phyloP scores from a whole-genome alignment of 2,797 vertebrate genomes.

The Gymnodraco acuticeps region DNA sequence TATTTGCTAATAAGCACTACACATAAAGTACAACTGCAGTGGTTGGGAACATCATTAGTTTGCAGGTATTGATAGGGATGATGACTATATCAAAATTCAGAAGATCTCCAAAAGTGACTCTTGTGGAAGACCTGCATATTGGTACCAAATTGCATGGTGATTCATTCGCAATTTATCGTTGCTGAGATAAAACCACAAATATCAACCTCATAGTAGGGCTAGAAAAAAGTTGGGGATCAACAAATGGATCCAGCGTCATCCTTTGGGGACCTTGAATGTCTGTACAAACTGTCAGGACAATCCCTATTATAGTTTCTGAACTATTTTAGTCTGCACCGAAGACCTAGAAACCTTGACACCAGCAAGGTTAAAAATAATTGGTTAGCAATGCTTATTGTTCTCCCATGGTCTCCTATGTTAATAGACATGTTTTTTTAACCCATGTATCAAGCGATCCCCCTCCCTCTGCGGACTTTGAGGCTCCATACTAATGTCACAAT shows the following conservation, averaged over 20 bases:
- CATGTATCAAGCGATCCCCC: neutral
- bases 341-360: neutral
- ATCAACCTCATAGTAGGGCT: no score
- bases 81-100: neutral
- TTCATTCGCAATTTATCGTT: no score
- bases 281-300: neutral
- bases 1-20: neutral
- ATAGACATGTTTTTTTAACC: constrained; percentile 6
- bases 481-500: constrained; percentile 10
- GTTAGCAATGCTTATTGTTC: constrained; percentile 13
- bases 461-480: constrained; percentile 4
- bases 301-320: neutral
- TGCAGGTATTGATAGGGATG: neutral
- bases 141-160: no score
- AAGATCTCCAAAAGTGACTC: neutral
- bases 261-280: neutral
- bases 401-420: constrained; percentile 4
- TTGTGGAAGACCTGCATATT: no score
- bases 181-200: no score
- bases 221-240: no score
- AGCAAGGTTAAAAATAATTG: neutral
- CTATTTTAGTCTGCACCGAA: constrained; percentile 4
- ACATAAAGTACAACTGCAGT: neutral
- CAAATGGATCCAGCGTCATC: neutral
- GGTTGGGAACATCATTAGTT: neutral